phyloP scores from a whole-genome alignment of 2,113 vertebrate species.

The Lepidothrix coronata region DNA sequence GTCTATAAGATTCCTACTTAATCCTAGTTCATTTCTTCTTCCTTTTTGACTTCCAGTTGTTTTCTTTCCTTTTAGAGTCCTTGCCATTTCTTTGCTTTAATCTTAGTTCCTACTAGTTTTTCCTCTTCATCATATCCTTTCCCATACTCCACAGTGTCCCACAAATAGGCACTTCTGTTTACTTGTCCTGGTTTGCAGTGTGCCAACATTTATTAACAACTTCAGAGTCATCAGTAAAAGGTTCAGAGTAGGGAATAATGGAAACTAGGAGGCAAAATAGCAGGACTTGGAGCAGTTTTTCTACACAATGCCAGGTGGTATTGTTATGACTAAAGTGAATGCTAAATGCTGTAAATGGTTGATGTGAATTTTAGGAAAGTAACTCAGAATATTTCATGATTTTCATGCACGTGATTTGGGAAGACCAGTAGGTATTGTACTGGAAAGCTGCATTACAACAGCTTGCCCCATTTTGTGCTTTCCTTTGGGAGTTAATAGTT shows the following conservation, averaged over 20 bases:
- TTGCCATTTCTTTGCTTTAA: not conserved
- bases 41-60: not conserved
- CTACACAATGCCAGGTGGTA: not conserved
- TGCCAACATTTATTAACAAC: not conserved
- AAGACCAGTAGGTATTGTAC: not conserved
- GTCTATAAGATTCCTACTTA: not conserved
- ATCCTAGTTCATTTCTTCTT: not conserved
- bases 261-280: not conserved
- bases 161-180: not conserved
- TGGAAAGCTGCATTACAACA: not conserved
- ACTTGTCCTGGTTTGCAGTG: not conserved
- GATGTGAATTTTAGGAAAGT: not conserved
- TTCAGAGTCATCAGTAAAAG: not conserved
- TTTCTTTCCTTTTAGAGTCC: not conserved
- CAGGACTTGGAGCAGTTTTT: not conserved
- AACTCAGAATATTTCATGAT: not conserved
- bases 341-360: not conserved
- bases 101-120: not conserved
- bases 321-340: not conserved
- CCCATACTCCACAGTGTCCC: not conserved
- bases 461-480: not conserved
- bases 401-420: not conserved
- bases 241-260: not conserved
- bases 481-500: not conserved
- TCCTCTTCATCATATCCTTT: not conserved